These are phyloP conservation scores for Mesembrinibis cayennensis DNA, from an alignment of 2,113 vertebrate species.

Conservation along the genomic window DNA sequence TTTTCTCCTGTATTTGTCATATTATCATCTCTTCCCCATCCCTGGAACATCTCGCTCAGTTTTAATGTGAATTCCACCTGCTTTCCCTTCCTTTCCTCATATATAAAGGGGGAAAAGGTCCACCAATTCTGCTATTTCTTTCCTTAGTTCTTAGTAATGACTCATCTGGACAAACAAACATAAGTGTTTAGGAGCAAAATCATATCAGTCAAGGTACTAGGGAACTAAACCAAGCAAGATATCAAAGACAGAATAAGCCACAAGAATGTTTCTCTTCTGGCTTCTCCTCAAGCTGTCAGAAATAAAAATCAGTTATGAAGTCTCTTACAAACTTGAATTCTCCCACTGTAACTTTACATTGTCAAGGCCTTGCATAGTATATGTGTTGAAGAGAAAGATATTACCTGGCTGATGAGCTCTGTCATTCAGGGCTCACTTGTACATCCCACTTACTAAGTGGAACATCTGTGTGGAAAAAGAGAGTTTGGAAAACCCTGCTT, in stretches of 20 bases:
- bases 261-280: not conserved
- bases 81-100: not conserved
- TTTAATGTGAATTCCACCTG: not conserved
- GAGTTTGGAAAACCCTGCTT: not conserved
- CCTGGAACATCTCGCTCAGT: not conserved
- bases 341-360: not conserved
- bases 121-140: not conserved
- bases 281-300: not conserved
- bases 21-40: not conserved
- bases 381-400: not conserved
- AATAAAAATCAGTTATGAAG: not conserved
- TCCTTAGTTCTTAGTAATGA: not conserved
- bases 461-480: not conserved
- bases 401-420: not conserved
- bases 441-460: not conserved
- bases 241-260: not conserved
- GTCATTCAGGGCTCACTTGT: not conserved
- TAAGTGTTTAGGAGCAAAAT: not conserved
- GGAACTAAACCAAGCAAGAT: not conserved
- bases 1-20: not conserved
- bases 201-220: not conserved
- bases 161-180: not conserved
- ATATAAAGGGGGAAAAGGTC: not conserved
- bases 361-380: not conserved
- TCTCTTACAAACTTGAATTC: not conserved